Conservation (phyloP, 2,888 invertebrate species). For the Eupithecia pulchellata region DNA sequence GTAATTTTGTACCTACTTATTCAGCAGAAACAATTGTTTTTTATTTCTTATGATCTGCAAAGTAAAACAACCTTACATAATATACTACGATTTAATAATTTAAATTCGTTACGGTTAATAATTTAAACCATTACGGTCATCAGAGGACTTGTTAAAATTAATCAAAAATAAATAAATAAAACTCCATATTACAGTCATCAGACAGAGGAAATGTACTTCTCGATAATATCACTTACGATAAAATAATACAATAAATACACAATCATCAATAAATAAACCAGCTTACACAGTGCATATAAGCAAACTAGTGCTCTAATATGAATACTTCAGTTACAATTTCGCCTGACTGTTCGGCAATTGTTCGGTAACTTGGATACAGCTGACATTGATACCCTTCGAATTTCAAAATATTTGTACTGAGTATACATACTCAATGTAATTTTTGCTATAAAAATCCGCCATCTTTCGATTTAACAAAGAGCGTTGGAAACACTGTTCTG, state of each 20-base stretch:
- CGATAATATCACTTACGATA: conserved; percentile 67
- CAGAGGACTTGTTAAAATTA: conserved; percentile 24
- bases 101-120: no score
- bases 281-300: conserved; percentile 28
- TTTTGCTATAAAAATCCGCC: conserved; percentile 9
- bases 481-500: not conserved
- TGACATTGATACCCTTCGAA: conserved; percentile 4
- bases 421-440: conserved; percentile 6
- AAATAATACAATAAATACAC: conserved; percentile 68
- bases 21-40: not conserved
- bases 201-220: conserved; percentile 48
- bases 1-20: not conserved
- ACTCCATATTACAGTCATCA: conserved; percentile 49
- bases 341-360: not conserved
- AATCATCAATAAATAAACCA: conserved; percentile 49
- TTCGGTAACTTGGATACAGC: conserved; percentile 21
- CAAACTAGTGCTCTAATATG: conserved; percentile 37
- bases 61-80: conserved; percentile 1
- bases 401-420: conserved; percentile 30
- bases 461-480: conserved; percentile 4
- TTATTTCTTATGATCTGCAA: not conserved
- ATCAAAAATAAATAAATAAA: conserved; percentile 48
- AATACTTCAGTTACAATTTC: conserved; percentile 34
- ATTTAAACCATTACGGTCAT: conserved; percentile 9
- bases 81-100: conserved; percentile 29